These are phyloP conservation scores for Brachionus angularis DNA, from an alignment of 1,140 invertebrate species.

Conservation along the genomic window DNA sequence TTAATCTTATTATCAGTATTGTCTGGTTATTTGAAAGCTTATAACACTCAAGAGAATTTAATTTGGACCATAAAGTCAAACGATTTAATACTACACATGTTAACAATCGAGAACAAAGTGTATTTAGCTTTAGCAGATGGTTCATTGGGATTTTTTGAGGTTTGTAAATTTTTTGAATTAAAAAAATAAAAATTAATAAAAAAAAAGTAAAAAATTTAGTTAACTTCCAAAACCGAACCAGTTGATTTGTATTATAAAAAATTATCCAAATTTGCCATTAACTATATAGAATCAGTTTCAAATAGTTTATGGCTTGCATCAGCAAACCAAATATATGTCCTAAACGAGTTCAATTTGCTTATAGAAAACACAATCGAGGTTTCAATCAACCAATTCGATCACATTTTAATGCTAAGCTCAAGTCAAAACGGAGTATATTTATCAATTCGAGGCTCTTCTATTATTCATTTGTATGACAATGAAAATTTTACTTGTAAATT, in stretches of 20 bases:
- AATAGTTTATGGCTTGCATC: constrained; percentile 16
- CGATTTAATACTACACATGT: constrained; percentile 1
- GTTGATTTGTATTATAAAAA: constrained; percentile 60
- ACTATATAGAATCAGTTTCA: constrained; percentile 51
- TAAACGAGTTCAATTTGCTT: constrained; percentile 5
- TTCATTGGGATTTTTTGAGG: constrained; percentile 57
- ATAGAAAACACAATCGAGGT: constrained; percentile 52
- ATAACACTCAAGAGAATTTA: constrained; percentile 12
- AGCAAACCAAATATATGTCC: constrained; percentile 23
- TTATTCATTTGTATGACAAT: constrained; percentile 61
- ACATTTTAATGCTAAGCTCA: constrained; percentile 52
- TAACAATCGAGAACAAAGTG: constrained; percentile 47
- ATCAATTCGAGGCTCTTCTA: constrained; percentile 59
- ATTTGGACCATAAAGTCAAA: constrained; percentile 25
- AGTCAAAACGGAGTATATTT: constrained; percentile 60
- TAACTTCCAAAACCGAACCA: background rate
- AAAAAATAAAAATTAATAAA: too few species aligned
- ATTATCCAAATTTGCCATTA: constrained; percentile 59
- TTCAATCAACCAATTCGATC: constrained; percentile 56
- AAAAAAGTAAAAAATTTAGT: too few species aligned
- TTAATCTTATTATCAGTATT: background rate
- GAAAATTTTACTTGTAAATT: constrained; percentile 58
- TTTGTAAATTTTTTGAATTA: background rate
- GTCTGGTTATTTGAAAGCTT: constrained; percentile 18
- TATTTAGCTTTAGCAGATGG: constrained; percentile 61